These are phyloP conservation scores for Herpailurus yagouaroundi DNA, from an alignment of 2,113 vertebrate genomes.

Conservation along the genomic window DNA sequence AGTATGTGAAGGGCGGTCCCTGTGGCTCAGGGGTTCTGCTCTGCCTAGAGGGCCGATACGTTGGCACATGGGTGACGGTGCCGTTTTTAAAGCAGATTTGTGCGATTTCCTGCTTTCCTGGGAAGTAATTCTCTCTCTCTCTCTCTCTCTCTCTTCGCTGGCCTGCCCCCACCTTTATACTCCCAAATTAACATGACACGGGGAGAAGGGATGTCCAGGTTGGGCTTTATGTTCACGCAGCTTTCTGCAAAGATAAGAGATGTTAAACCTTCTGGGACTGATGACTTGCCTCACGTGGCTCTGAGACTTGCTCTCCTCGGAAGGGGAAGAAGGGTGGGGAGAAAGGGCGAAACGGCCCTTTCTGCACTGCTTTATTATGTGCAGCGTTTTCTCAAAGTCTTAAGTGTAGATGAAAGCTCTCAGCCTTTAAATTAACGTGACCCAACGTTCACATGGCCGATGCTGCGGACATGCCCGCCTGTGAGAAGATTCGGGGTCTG, in stretches of 20 bases:
- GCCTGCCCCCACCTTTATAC: background rate
- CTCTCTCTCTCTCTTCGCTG: background rate
- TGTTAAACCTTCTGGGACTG: background rate
- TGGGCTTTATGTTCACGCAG: background rate
- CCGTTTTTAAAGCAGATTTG: background rate
- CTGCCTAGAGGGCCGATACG: rapidly evolving
- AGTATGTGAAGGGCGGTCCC: background rate
- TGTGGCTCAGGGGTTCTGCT: background rate
- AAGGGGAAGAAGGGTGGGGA: background rate
- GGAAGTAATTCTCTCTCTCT: background rate
- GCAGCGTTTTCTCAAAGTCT: background rate
- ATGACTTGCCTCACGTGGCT: background rate
- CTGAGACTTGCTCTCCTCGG: background rate
- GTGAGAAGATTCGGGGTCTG: background rate
- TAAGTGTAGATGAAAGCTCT: background rate
- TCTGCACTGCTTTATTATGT: background rate
- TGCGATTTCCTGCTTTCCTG: background rate
- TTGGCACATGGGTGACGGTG: too few species aligned
- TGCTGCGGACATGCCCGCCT: background rate
- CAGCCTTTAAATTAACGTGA: background rate
- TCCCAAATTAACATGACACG: rapidly evolving
- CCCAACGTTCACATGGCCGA: background rate
- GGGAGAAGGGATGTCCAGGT: background rate
- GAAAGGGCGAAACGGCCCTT: background rate
- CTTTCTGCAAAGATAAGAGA: background rate